Conservation (phyloP, 2,113 vertebrate species). For the Thryonomys swinderianus region DNA sequence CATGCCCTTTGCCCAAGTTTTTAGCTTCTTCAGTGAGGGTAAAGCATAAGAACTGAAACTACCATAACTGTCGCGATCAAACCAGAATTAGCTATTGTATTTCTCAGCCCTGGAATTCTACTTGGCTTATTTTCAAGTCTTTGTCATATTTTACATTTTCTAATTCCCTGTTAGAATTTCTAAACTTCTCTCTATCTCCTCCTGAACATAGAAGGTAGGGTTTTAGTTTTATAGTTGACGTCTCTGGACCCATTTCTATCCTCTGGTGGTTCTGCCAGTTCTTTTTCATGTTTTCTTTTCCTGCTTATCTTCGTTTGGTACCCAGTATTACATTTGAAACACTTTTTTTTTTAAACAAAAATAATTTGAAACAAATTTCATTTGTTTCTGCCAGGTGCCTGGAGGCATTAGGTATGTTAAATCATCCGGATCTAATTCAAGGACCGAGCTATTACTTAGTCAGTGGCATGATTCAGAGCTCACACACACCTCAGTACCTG, state of each 20-base stretch:
- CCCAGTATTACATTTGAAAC: neutral
- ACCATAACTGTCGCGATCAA: neutral
- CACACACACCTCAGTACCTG: neutral
- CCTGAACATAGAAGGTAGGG: neutral
- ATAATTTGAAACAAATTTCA: neutral
- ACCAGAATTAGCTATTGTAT: neutral
- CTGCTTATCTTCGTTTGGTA: neutral
- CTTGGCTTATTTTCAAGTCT: neutral
- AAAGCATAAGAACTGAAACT: neutral
- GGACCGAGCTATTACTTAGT: neutral
- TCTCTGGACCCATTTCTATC: neutral
- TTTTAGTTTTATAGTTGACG: neutral
- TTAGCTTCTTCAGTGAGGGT: neutral
- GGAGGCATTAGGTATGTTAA: neutral
- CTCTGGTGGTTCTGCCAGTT: neutral
- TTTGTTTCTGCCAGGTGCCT: neutral
- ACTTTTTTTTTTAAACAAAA: neutral
- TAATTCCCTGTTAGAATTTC: neutral
- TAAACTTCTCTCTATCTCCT: neutral
- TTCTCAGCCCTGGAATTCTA: neutral
- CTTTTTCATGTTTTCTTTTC: neutral
- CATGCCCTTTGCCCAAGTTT: neutral
- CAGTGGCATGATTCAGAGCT: neutral
- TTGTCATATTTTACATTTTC: neutral
- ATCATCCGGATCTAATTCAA: conserved; percentile 19